Base-by-base conservation (phyloP, 2,113 vertebrate species). In the Xenopus laevis region DNA sequence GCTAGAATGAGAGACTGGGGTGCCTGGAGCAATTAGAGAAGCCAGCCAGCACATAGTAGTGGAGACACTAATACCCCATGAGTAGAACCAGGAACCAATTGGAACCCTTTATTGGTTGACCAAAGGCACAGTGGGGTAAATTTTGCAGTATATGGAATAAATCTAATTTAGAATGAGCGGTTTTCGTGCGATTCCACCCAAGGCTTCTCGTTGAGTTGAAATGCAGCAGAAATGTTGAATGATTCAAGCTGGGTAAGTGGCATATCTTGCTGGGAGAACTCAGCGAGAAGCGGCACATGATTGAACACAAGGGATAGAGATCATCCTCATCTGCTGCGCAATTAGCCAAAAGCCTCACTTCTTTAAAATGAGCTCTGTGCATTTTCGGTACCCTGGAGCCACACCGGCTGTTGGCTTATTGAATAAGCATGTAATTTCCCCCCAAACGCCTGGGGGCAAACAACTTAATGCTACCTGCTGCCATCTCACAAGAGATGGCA, bases 361-460 rank as follows among this genome's bases (percentile, higher is more conserved):
- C 23, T 27, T 27, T 27, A 27, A 27, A 27, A 27, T 27, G 23
- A 27, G 23, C 4, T 27, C 23, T 27, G 1, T 27, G 23, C 23
- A 27, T 88, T 87, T 83, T 85, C 83, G 79, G 65, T 80, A 78
- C 71, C 84, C 80, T 77, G 79, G 77, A 82, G 86, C 79, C 82
- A 77, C 71, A 83, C 79, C 71, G 73, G 73, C 84, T 86, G 81
- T 84, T 84, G 84, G 81, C 71, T 83, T 82, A 86, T 71, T 83
- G 86, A 86, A 85, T 74, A 88, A 89, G 81, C 77, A 85, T 83
- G 86, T 86, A 80, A 85, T 83, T 82, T 77, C 72, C 4, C 4
- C 47, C 81, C 23, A 27, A 78, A 84, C 82, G 61, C 74, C 82
- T 80, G 81, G 63, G 18, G 61, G 78, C 79, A 81, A 79, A 79